Percentiles rank a stretch among this genome's conserved stretches.
These are phyloP conservation scores for Ips nitidus DNA, from an alignment of 1,140 invertebrate genomes.

Conservation along the genomic window DNA sequence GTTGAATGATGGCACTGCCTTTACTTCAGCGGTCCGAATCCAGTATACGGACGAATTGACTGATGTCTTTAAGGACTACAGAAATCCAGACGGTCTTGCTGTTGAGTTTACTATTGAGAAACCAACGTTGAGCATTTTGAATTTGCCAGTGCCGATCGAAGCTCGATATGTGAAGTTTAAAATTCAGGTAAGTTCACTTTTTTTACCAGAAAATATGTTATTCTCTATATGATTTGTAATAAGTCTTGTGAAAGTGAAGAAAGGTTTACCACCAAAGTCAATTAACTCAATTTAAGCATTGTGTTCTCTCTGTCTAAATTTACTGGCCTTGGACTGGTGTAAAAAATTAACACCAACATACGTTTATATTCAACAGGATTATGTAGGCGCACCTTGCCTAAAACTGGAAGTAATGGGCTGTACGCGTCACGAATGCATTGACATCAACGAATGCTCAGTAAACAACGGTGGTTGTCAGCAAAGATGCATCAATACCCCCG, in stretches of 20 bases:
- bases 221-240: background rate
- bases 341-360: too few relatives aligned
- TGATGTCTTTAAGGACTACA: constrained; percentile 87
- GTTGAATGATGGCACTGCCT: constrained; percentile 77
- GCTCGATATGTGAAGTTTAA: constrained; percentile 85
- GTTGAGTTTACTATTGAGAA: constrained; percentile 88
- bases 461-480: constrained; percentile 94
- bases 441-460: constrained; percentile 88
- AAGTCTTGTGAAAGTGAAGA: too few relatives aligned
- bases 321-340: too few relatives aligned
- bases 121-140: constrained; percentile 83
- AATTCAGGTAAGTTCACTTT: constrained; percentile 60
- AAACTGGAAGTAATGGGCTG: constrained; percentile 94
- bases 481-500: constrained; percentile 87
- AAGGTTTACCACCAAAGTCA: too few relatives aligned
- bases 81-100: constrained; percentile 88
- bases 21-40: constrained; percentile 83
- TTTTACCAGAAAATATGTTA: background rate
- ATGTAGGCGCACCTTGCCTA: constrained; percentile 83
- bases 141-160: constrained; percentile 89
- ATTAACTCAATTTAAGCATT: too few relatives aligned
- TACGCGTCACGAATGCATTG: constrained; percentile 83
- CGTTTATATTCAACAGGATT: constrained; percentile 58
- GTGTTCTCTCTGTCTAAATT: too few relatives aligned
- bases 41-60: constrained; percentile 86